Evolutionary conservation across 1,140 invertebrate genomes (phyloP), one percentile per base, ranked within the genome.

Genomic region (Araneus ventricosus): DNA sequence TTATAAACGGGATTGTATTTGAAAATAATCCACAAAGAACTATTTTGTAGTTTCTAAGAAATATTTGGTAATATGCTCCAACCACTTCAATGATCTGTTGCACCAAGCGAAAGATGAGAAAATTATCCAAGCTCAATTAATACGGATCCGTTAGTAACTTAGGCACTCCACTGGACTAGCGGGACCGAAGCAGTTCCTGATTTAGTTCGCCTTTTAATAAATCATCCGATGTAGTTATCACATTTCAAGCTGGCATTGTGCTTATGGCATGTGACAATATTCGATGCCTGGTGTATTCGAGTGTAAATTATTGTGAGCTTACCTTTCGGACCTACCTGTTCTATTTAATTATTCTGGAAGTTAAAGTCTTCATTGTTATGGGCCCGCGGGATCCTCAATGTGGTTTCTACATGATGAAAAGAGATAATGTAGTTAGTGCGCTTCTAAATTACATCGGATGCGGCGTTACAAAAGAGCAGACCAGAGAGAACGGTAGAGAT

Each of bases 331-430:
- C 41, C 14, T 79, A 41, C 67, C 75, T 59, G 88, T 39, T 41
- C 88, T 80, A 90, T 90, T 90, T 80, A 90, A 90, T 90, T 90
- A 90, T 90, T 90, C 41, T 45, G 63, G 63, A 75, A 88, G 39
- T 41, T 88, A 52, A 6, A 52, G 39, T 39, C 45, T 34, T 45
- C 27, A 45, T 34, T 84, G 85, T 37, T 87, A 39, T 87, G n/a
- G n/a, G 39, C 87, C 87, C 87, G 24, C 39, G 88, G 88, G 88
- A 90, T 90, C 39, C 34, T 7, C 63, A 37, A 52, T 70, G 39
- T 45, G 57, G 39, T 80, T 87, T 59, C 22, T 75, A 75, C 30
- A 34, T 34, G 70, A 80, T 80, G 88, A 90, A 80, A 90, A 75
- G 70, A 90, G 67, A 37, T 90, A 90, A 88, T 88, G 34, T 27